Evolutionary conservation across 2,113 vertebrate genomes (phyloP), one percentile per base, ranked within the genome.

Genomic region (Embiotoca jacksoni): DNA sequence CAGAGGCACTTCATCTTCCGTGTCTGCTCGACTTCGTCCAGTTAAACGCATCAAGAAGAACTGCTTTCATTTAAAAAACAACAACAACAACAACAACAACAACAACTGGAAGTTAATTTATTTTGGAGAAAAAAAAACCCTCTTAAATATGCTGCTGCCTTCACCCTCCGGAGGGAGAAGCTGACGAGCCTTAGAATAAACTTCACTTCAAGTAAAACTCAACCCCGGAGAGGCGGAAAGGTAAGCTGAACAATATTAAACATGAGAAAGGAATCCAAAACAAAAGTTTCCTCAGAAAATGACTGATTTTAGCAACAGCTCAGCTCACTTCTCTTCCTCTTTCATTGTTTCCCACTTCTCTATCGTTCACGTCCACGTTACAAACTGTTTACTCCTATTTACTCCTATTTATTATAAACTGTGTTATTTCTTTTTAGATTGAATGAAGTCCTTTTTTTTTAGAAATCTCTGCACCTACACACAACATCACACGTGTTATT

Each of bases 161-260:
- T 72, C 79, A 3, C 46, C 3, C 23, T 0, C 3, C 10, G 14
- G 52, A 53, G 6, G 58, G 44, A 80, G 37, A 62, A 54, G 72
- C 77, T 69, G 50, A 4, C 23, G 67, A 23, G 57, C 65, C 73
- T 75, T 78, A 82, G 69, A 84, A 75, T 80, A 72, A 87, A 54
- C 56, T 7, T 1, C 3, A 11, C 23, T 10, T 1, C 14, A 49
- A 49, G 11, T 50, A 15, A 1, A 46, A 6, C 3, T 54, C 1
- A n/a, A 5, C 31, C 36, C 11, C 54, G 1, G 4, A 7, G 55
- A 7, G 41, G 44, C 62, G 70, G 6, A 33, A 23, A 81, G 84
- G 81, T 83, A 52, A 72, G 79, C 11, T 2, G 9, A 54, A 7
- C 1, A 16, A 8, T n/a, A 0, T 5, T n/a, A 2, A 53, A 10